Base-by-base conservation (phyloP, 2,888 invertebrate genomes). In the Lepidonotus clava region DNA sequence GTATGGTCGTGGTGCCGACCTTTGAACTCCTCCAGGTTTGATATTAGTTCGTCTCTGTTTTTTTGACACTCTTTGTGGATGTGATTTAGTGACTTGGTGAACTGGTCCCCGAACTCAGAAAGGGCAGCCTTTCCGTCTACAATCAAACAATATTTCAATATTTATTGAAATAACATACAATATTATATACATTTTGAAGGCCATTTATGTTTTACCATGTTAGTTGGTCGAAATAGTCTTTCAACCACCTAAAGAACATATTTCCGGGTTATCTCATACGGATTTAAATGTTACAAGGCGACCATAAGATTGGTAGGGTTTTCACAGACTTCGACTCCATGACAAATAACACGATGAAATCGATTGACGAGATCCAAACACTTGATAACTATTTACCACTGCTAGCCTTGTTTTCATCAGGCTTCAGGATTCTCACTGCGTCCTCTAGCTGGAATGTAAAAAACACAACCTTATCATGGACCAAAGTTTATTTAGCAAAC, bases 41-140 rank as follows among this genome's bases (percentile, higher is more conserved):
- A 46, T 0, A 80, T 80, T 1, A 51, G 41, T 18, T 28, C 28
- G 51, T 80, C 80, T 41, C 80, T n/a, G 1, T 80, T 80, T 11
- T 28, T 32, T n/a, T 51, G 41, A 41, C 80, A 80, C 24, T 51
- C 41, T 14, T 6, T 8, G 28, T 80, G 80, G 14, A 80, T 80
- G 80, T 24, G 5, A 46, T 80, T 51, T 24, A 80, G 51, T 0
- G 46, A 80, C 51, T 80, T 80, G 5, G 46, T 28, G 46, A 80
- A 80, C 32, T 80, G 46, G 1, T 80, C 28, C 1, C 80, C 80
- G 46, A 46, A 80, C 51, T 80, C 80, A 1, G 80, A 80, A 1
- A 80, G 41, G 2, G 80, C 41, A 1, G 5, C 80, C 18, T 41
- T 80, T 4, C 80, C 80, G 8, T 46, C 80, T 80, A n/a, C 11